Evolutionary conservation across 2,113 vertebrate species (phyloP), one percentile per base, ranked within the genome.

Genomic region (Cochlearius cochlearius): DNA sequence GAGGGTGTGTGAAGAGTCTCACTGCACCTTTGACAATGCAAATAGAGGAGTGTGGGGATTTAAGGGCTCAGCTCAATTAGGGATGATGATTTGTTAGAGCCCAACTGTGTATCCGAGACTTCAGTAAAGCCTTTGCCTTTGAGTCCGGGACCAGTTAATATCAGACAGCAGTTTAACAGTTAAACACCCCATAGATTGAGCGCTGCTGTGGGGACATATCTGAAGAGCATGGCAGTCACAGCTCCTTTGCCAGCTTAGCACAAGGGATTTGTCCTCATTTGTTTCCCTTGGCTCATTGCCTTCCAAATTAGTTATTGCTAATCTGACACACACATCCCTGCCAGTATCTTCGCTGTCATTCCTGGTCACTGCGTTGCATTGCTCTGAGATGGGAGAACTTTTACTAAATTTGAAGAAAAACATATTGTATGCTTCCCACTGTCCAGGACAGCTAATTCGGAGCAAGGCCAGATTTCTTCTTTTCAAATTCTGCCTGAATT

Each of bases 321-420:
- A 84, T 81, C 62, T 47, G 68, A 60, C 88, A 76, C 38, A 11
- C 0, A 10, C 0, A 0, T 59, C 49, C 14, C 36, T 83, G 39
- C 30, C 53, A 4, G 0, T 52, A 32, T 26, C 76, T 80, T 49
- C 73, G 20, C 32, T 30, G 0, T n/a, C 50, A 11, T 32, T 87
- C 36, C 68, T 71, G 50, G 26, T 34, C 55, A 47, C 27, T 71
- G 78, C 19, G 20, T 34, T 62, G 58, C 30, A 15, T 52, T 75
- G 73, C 79, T 89, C 32, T 59, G 52, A 58, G 53, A 71, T 66
- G 74, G 66, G 27, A 16, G 20, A 80, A 32, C 30, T 18, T 72
- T 34, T 36, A 19, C 27, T 50, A 36, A 69, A 34, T 56, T 30
- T 77, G 34, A 91, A 78, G 25, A 21, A 69, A 87, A 90, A 62